Base-by-base conservation (phyloP, 1,140 invertebrate genomes). In the Aphelenchoides fujianensis region DNA sequence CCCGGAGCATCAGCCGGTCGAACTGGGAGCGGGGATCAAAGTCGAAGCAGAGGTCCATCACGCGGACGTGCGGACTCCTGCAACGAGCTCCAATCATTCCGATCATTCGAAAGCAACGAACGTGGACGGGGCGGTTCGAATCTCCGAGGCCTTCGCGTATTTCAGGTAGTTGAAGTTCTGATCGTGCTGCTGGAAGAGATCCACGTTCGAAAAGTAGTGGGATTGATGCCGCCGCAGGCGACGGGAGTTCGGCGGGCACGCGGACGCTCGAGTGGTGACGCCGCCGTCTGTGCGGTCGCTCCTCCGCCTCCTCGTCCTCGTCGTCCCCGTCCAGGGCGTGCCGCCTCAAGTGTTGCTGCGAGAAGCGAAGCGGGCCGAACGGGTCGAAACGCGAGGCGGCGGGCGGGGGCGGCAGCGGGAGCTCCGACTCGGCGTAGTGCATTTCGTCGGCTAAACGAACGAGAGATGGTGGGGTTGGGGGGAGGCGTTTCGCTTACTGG, bases 171-270 rank as follows among this genome's bases (percentile, higher is more conserved):
- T 72, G 30, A 55, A 72, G 0, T 30, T 7, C 12, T 23, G 19
- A 2, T 30, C 35, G 16, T 69, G 16, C 19, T 74, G 70, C 30
- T 72, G 70, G 28, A 72, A 72, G 9, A 72, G 37, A 12, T 72
- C 70, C 23, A 70, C 69, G 53, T 72, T 72, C 12, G 70, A 72
- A 35, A 72, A 72, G 66, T 72, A 72, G 35, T 72, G 70, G 1
- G 28, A 23, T 16, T 72, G 70, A 72, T 72, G 70, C 30, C 70
- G 12, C 12, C 48, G 52, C 0, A 55, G n/a, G 72, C 16, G 12
- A 23, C 16, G 34, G 16, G 27, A 66, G 23, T 59, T 59, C 55
- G 34, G 19, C 55, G 27, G 55, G 55, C 5, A 19, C 5, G 7
- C 5, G 19, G 55, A 32, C 55, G 7, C 27, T 19, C 5, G 19